Percentiles rank a stretch among this genome's conserved stretches.
Conservation (phyloP, 2,797 vertebrate genomes). For the Crenuchus spilurus region DNA sequence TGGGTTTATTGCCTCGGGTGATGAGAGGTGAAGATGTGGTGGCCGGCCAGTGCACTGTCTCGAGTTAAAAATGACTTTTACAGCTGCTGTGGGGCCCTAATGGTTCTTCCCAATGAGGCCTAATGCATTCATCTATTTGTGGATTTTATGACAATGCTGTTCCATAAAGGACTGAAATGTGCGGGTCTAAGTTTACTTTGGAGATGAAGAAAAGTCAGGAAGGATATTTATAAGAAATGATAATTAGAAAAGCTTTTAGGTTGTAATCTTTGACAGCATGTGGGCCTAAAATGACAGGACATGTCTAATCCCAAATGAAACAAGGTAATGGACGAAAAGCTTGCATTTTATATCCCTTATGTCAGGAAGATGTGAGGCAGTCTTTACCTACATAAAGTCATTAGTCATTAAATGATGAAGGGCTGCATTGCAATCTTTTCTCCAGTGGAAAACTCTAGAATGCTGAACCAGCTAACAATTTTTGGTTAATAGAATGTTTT, state of each 20-base stretch:
- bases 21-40: constrained; percentile 74
- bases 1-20: constrained; percentile 64
- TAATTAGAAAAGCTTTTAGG: constrained; percentile 70
- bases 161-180: constrained; percentile 76
- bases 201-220: constrained; percentile 63
- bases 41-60: constrained; percentile 62
- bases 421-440: background rate
- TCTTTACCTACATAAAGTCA: background rate
- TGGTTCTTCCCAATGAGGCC: constrained; percentile 72
- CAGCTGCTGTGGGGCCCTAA: constrained; percentile 68
- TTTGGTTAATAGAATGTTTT: no score
- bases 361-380: background rate
- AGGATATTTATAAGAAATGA: constrained; percentile 69
- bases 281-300: constrained; percentile 15
- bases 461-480: no score
- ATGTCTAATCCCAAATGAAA: background rate
- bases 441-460: background rate
- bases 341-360: background rate
- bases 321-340: background rate
- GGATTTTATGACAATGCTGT: constrained; percentile 76
- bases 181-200: constrained; percentile 78
- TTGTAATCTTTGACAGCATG: constrained; percentile 4
- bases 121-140: constrained; percentile 78
- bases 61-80: constrained; percentile 75
- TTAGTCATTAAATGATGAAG: background rate